phyloP scores from a whole-genome alignment of 2,888 invertebrate species.

The Andrena dorsata region DNA sequence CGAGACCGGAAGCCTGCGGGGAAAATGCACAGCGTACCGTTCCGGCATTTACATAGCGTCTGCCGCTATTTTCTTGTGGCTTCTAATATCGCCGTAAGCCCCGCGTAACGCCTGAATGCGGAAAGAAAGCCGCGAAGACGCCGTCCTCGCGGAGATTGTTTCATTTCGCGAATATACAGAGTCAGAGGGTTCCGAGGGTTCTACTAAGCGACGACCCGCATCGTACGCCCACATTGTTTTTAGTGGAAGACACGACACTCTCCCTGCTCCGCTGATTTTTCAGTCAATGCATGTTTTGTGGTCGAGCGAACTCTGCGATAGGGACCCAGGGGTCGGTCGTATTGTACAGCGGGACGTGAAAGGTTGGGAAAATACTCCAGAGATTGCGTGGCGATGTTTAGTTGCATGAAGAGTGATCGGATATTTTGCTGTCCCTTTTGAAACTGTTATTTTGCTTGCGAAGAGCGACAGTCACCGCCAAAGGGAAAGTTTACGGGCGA shows the following conservation, averaged over 20 bases:
- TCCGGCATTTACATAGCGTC: constrained; percentile 38
- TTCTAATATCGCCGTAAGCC: constrained; percentile 22
- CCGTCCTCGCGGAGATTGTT: constrained; percentile 17
- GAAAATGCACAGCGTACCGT: constrained; percentile 18
- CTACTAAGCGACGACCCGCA: too few species aligned
- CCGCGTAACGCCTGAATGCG: background rate
- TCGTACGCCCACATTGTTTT: background rate
- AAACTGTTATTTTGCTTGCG: background rate
- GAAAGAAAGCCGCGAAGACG: constrained; percentile 13
- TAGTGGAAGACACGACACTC: background rate
- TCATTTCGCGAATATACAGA: background rate
- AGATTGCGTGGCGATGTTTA: too few species aligned
- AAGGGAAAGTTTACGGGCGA: constrained; percentile 2
- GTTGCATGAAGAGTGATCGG: too few species aligned
- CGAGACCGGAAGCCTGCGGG: constrained; percentile 16
- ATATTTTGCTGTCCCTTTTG: too few species aligned
- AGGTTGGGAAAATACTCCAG: too few species aligned
- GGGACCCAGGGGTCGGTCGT: background rate
- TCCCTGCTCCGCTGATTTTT: constrained; percentile 18
- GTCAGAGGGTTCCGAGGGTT: too few species aligned
- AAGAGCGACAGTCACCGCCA: background rate
- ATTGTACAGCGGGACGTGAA: background rate
- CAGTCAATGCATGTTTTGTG: constrained; percentile 11
- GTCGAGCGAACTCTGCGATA: background rate
- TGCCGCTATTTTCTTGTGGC: constrained; percentile 12